Evolutionary conservation across 2,113 vertebrate species (phyloP), one percentile per base, ranked within the genome.

Genomic region (Mixornis gularis): DNA sequence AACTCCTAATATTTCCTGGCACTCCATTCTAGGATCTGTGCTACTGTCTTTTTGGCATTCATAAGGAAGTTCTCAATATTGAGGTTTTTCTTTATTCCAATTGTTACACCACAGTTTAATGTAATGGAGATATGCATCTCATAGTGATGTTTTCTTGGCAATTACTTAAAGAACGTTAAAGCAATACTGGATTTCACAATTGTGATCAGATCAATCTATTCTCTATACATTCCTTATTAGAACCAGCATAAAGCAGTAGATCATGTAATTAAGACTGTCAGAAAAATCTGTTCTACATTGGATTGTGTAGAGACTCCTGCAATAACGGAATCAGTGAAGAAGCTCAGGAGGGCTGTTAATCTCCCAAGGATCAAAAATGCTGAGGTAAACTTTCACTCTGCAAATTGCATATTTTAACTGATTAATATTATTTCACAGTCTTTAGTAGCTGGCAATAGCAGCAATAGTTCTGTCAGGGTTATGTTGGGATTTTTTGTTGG

Each of bases 251-350:
- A 98, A 97, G 97, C 97, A 7, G 97, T 99, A 89, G 99, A 99
- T 56, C 98, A 98, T 51, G 92, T 99, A 91, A 98, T 98, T 93
- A 99, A 99, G 97, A 98, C 98, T 38, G 98, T 99, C 94, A 99
- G 98, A 97, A 99, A 98, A 96, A 97, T 99, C 58, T 99, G 99
- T 95, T 98, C 97, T 79, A 97, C 98, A n/a, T 93, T 99, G 96
- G 98, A 98, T 77, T 98, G 98, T 66, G 98, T 99, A 87, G 99
- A 99, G 96, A 99, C 98, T 24, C 97, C 97, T 15, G 97, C 98
- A 78, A 94, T 99, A 69, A 98, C 98, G 2, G 98, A 98, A 79
- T 97, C 98, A 0, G 91, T 99, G 62, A 99, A 99, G 96, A 98
- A 97, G 92, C 97, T 99, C 41, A 98, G 97, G 79, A 99, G 98